Conservation (phyloP, 2,113 vertebrate species). For the Rhadina sibilatrix region DNA sequence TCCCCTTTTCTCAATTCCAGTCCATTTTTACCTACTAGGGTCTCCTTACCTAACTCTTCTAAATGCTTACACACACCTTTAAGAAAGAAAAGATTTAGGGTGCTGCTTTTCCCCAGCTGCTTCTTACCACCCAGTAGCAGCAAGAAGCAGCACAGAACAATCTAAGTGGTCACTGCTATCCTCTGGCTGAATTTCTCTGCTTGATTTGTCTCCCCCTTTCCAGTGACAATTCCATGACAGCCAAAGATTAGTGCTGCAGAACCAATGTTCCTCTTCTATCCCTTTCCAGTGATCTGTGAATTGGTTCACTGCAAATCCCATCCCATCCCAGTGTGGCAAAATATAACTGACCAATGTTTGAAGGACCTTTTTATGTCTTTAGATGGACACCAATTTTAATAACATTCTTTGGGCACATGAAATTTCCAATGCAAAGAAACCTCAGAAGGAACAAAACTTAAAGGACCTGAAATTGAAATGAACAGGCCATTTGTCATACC, state of each 20-base stretch:
- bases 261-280: neutral
- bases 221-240: neutral
- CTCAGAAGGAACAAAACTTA: neutral
- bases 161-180: neutral
- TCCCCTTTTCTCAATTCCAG: neutral
- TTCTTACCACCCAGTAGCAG: neutral
- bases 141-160: neutral
- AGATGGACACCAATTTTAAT: neutral
- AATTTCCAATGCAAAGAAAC: neutral
- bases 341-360: neutral
- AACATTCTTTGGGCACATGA: neutral
- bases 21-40: neutral
- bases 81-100: neutral
- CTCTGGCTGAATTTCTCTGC: rapidly evolving
- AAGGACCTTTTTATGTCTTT: neutral
- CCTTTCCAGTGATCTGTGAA: neutral
- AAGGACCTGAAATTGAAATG: neutral
- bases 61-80: neutral
- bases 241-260: neutral
- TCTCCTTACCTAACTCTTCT: neutral
- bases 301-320: neutral
- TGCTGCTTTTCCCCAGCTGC: neutral
- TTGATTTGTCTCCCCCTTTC: neutral
- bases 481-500: neutral
- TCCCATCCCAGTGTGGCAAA: neutral